Evolutionary conservation across 1,140 invertebrate genomes (phyloP), one percentile per base, ranked within the genome.

Genomic region (Trichomalopsis sarcophagae): DNA sequence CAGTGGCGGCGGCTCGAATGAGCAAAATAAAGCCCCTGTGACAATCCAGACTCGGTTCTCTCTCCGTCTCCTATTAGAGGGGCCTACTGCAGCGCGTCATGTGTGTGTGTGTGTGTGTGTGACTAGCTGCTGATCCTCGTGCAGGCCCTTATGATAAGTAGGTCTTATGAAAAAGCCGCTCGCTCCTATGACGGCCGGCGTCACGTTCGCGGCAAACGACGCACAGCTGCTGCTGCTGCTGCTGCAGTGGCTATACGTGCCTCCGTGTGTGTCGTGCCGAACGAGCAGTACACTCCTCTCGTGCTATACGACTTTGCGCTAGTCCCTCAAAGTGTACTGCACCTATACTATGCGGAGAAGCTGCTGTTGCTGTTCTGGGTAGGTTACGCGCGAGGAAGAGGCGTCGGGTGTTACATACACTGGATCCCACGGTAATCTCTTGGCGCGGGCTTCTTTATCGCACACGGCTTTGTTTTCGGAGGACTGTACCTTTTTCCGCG

Each of bases 131-230:
- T 27, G 78, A 75, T 81, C 69, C 71, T 74, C 78, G 2, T 33
- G 40, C 27, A 78, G 80, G 44, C 80, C 84, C 84, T 86, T 78
- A 82, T 82, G 80, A 82, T 84, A 88, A 89, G 86, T 84, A 86
- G 86, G 81, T 79, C 89, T 89, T 87, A 78, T 87, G 87, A 90
- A 89, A 89, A 89, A 73, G 86, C 87, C 84, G 88, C 86, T 50
- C 85, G 33, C 33, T 36, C 27, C 33, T 89, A 88, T 89, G 88
- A 89, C 89, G 88, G 87, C 85, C 86, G 89, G 86, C 89, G 89
- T 91, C 91, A 91, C 91, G 90, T 91, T 91, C 91, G 88, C 87
- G 85, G 88, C 90, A 91, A 91, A 91, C 91, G 90, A 91, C 90
- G 90, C 90, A 90, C 90, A 90, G 87, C 23, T 13, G 66, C 50